phyloP scores from a whole-genome alignment of 2,113 vertebrate genomes.

The Petroica traversi region DNA sequence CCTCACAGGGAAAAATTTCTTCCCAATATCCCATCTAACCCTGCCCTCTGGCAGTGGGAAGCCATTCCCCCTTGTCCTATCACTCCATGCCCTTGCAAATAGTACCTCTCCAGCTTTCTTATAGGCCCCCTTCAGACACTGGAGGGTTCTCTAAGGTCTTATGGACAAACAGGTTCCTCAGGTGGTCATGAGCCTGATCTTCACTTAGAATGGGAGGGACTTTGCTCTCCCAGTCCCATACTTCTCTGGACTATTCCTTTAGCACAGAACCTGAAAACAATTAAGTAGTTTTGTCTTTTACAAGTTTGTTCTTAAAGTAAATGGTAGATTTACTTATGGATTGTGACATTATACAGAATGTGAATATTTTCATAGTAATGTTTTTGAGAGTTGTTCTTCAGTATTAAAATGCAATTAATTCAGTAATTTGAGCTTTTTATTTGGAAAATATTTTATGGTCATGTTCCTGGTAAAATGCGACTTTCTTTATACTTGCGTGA shows the following conservation, averaged over 20 bases:
- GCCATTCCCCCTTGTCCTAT: not conserved
- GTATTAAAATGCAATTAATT: not conserved
- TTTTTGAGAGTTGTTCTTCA: not conserved
- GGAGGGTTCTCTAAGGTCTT: not conserved
- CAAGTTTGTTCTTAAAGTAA: not conserved
- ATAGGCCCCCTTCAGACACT: not conserved
- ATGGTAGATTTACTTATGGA: not conserved
- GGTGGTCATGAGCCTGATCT: not conserved
- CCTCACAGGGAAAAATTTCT: not conserved
- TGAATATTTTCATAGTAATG: not conserved
- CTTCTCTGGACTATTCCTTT: not conserved
- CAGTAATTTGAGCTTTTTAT: not conserved
- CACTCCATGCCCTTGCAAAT: not conserved
- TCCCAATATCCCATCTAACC: not conserved
- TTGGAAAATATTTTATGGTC: not conserved
- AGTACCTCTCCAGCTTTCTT: not conserved
- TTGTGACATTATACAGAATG: not conserved
- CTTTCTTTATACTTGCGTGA: not conserved
- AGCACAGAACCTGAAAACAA: not conserved
- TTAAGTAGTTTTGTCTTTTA: not conserved
- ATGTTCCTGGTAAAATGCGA: not conserved
- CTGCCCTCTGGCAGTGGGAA: not conserved
- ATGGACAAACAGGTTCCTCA: not conserved
- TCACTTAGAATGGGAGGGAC: not conserved
- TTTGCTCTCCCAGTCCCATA: not conserved